Conservation (phyloP, 2,888 invertebrate species). For the Patella pellucida region DNA sequence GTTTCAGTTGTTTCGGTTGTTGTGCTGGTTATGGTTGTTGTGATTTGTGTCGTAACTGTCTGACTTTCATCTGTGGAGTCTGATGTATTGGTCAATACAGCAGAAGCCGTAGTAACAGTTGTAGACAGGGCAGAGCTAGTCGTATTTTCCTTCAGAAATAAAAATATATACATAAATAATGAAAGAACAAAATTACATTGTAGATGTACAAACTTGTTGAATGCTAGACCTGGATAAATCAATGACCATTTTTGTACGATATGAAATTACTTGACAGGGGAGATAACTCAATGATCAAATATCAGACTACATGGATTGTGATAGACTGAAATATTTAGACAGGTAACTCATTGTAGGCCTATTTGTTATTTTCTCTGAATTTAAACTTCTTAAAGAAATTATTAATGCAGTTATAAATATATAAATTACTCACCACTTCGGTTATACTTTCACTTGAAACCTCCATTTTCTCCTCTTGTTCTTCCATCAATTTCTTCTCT, state of each 20-base stretch:
- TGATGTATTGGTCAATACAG: constrained; percentile 23
- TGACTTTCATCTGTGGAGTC: constrained; percentile 29
- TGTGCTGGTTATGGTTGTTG: constrained; percentile 20
- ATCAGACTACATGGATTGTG: too few species aligned
- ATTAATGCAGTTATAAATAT: too few species aligned
- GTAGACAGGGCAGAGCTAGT: neutral
- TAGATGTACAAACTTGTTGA: too few species aligned
- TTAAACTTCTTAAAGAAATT: too few species aligned
- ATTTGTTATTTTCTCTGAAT: too few species aligned
- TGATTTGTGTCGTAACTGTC: neutral
- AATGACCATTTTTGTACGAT: too few species aligned
- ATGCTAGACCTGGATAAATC: too few species aligned
- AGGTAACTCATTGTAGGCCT: too few species aligned
- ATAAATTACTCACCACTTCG: neutral
- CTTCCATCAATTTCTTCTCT: constrained; percentile 36
- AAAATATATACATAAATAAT: neutral
- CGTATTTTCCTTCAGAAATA: constrained; percentile 7
- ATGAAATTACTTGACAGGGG: too few species aligned
- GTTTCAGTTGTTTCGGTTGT: constrained; percentile 30
- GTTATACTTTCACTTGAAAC: constrained; percentile 13
- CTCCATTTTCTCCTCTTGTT: constrained; percentile 22
- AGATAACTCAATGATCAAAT: too few species aligned
- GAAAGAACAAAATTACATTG: too few species aligned
- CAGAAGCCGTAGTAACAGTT: neutral
- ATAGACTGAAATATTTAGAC: too few species aligned